Base-by-base conservation (phyloP, 2,797 vertebrate species). In the Sebastes melanostomus region DNA sequence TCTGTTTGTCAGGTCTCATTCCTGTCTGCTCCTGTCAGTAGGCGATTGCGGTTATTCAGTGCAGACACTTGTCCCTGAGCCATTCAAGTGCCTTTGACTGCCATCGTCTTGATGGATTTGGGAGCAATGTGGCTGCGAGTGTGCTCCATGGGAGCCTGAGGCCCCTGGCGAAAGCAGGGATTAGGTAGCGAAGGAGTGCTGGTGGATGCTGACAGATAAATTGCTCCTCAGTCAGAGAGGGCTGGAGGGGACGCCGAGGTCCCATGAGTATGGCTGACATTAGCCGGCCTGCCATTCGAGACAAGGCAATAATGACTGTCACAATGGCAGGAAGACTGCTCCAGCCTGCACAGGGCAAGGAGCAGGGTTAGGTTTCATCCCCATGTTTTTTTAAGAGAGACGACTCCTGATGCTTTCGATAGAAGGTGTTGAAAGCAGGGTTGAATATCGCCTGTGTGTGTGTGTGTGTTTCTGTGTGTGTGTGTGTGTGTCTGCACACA, bases 151-250 rank as follows among this genome's bases (percentile, higher is more conserved):
- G 82, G 89, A 91, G 89, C 86, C 86, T 0, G 18, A 34, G 71
- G 90, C 93, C 93, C 84, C 92, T 62, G 89, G 93, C 75, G 65
- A 86, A 90, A 84, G 85, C 59, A 77, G 90, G 91, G 93, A 93
- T 94, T 94, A 94, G 89, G 91, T 89, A 88, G 88, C 87, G 69
- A 78, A 84, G 89, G 88, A 93, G 91, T 66, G 80, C 87, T 87
- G 83, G 89, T 80, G 88, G 91, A 92, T 86, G 94, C 94, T 95
- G 95, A 96, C 94, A 95, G 94, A 95, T 95, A 94, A 95, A 96
- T 96, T 94, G 93, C 94, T 92, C 90, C 85, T 94, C 93, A 81
- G 90, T 93, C 88, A 91, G 85, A 89, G 88, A 87, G 90, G 79
- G 86, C 93, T 80, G 70, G 86, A 94, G 90, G 92, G 89, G 89